These are phyloP conservation scores for Solenopsis fugax DNA, from an alignment of 1,140 invertebrate species.

Conservation along the genomic window DNA sequence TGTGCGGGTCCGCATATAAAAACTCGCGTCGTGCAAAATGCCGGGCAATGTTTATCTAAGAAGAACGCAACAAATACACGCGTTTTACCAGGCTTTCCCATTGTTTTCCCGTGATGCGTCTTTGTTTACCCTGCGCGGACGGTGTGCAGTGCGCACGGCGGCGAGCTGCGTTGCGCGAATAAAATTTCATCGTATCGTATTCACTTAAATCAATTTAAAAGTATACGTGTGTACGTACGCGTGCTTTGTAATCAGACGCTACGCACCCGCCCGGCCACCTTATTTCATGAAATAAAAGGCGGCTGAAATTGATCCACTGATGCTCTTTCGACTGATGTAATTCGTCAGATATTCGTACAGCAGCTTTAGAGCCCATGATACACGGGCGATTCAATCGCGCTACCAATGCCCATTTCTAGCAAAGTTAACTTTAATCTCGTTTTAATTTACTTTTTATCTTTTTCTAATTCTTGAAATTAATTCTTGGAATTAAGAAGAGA, in stretches of 20 bases:
- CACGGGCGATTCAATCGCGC: no score
- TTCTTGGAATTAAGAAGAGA: no score
- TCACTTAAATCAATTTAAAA: conserved; percentile 6
- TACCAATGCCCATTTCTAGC: no score
- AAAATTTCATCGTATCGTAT: background rate
- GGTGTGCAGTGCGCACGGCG: background rate
- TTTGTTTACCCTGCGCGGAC: background rate
- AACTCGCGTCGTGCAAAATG: background rate
- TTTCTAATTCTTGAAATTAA: no score
- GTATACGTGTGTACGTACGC: background rate
- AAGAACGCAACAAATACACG: background rate
- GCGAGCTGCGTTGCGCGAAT: background rate
- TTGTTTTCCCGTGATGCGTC: conserved; percentile 12
- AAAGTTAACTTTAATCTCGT: no score
- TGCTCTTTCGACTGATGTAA: no score
- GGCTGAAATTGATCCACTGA: background rate
- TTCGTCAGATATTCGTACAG: no score
- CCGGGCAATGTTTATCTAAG: background rate
- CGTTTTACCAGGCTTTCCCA: background rate
- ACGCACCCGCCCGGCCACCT: no score
- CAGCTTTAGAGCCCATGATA: no score
- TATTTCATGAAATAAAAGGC: background rate
- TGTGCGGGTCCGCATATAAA: background rate
- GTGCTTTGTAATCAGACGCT: no score
- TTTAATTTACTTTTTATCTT: no score